A percentile compares a stretch with the other conserved stretches of the same genome.
Evolutionary conservation across 2,797 vertebrate genomes (phyloP).

Genomic region (Trematomus bernacchii): DNA sequence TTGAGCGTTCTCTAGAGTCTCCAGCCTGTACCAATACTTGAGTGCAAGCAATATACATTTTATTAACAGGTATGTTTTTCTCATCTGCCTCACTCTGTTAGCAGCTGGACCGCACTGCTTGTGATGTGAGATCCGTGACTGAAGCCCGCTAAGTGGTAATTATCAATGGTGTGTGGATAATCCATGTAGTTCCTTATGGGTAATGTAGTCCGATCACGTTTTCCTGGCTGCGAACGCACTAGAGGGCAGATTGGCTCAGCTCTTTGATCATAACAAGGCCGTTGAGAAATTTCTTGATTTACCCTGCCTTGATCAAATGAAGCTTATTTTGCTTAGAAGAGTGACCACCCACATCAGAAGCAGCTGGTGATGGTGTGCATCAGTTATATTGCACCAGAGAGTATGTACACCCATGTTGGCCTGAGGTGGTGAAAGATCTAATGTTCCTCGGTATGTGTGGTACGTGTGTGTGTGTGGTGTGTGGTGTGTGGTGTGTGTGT

Average conservation of each 20-base stretch:
- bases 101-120: slow-evolving; percentile 28
- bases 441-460: slow-evolving; percentile 15
- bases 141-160: slow-evolving; percentile 63
- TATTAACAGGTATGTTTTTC: slow-evolving; percentile 36
- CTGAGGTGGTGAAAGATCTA: slow-evolving; percentile 9
- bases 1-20: slow-evolving; percentile 13
- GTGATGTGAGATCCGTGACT: slow-evolving; percentile 50
- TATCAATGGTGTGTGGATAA: slow-evolving; percentile 61
- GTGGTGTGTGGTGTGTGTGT: too few relatives aligned
- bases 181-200: slow-evolving; percentile 46
- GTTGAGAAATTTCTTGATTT: slow-evolving; percentile 65
- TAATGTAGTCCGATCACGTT: slow-evolving; percentile 68
- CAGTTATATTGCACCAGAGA: background rate
- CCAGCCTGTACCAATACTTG: background rate
- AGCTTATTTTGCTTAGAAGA: slow-evolving; percentile 47
- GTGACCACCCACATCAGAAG: slow-evolving; percentile 57
- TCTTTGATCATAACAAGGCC: slow-evolving; percentile 78
- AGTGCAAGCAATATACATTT: slow-evolving; percentile 18
- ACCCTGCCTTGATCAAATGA: slow-evolving; percentile 67
- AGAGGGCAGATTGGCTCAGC: slow-evolving; percentile 49
- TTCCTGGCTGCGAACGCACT: slow-evolving; percentile 48
- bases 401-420: slow-evolving; percentile 14
- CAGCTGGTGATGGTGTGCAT: slow-evolving; percentile 31
- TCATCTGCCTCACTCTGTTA: slow-evolving; percentile 29
- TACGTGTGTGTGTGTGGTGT: background rate